A percentile compares a stretch with the other conserved stretches of the same genome.
Conservation (phyloP, 1,140 invertebrate species). For the Tetramorium simillimum region DNA sequence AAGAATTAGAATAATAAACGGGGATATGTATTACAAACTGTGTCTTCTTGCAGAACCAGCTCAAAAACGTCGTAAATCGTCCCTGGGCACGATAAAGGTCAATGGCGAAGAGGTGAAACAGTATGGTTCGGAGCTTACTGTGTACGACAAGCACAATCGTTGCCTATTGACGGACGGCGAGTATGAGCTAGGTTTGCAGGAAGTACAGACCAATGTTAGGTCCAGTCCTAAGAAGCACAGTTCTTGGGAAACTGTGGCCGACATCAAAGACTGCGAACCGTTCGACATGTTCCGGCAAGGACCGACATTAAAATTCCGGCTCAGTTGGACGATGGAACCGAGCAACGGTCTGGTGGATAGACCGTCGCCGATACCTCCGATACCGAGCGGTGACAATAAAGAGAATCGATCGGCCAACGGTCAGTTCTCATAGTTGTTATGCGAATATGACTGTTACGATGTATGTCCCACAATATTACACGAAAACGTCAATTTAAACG, state of each 20-base stretch:
- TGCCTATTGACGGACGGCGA: slow-evolving; percentile 95
- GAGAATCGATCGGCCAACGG: slow-evolving; percentile 87
- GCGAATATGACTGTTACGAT: neutral
- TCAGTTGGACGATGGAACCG: slow-evolving; percentile 93
- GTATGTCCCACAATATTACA: neutral
- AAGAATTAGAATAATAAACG: neutral
- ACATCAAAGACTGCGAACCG: slow-evolving; percentile 88
- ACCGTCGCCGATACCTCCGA: slow-evolving; percentile 84
- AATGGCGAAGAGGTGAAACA: slow-evolving; percentile 87
- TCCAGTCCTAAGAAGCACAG: slow-evolving; percentile 89
- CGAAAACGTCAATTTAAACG: neutral
- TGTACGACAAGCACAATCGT: slow-evolving; percentile 96
- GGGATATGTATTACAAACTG: neutral
- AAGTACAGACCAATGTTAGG: slow-evolving; percentile 87
- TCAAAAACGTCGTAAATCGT: slow-evolving; percentile 87
- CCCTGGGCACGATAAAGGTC: slow-evolving; percentile 81
- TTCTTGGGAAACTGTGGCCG: slow-evolving; percentile 93
- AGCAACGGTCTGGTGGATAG: slow-evolving; percentile 90
- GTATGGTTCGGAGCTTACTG: slow-evolving; percentile 94
- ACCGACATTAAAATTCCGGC: slow-evolving; percentile 93
- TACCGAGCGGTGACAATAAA: slow-evolving; percentile 86
- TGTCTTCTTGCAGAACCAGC: slow-evolving; percentile 85
- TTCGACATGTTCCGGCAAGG: slow-evolving; percentile 91
- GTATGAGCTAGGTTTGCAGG: slow-evolving; percentile 94
- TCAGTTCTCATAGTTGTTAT: slow-evolving; percentile 66